These are phyloP conservation scores for Microctonus hyperodae DNA, from an alignment of 2,888 invertebrate species.

Conservation along the genomic window DNA sequence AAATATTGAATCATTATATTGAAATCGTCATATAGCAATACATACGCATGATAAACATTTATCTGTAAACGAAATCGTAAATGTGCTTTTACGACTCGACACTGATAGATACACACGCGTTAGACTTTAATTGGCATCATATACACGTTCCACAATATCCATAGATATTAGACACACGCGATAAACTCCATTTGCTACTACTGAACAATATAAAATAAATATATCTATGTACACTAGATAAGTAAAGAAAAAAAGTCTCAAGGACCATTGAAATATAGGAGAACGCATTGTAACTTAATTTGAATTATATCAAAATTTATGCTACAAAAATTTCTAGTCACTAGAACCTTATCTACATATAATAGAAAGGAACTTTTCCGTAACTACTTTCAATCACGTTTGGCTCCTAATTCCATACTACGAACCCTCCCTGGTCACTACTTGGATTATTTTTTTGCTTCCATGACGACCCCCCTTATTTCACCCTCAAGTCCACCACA, in stretches of 20 bases:
- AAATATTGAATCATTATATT: background rate
- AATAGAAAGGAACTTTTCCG: background rate
- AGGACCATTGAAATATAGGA: background rate
- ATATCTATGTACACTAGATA: background rate
- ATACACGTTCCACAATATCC: background rate
- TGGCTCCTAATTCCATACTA: background rate
- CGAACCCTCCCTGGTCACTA: background rate
- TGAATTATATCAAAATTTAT: background rate
- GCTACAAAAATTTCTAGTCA: background rate
- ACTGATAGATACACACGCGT: conserved; percentile 3
- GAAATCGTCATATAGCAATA: background rate
- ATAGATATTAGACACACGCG: background rate
- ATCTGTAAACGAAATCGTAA: conserved; percentile 14
- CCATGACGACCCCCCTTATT: background rate
- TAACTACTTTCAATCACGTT: conserved; percentile 2
- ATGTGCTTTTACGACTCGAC: conserved; percentile 17
- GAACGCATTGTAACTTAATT: background rate
- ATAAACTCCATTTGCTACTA: conserved; percentile 9
- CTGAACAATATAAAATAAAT: background rate
- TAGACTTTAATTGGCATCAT: conserved; percentile 17
- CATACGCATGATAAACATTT: conserved; percentile 25
- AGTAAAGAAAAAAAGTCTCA: background rate
- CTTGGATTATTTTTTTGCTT: background rate
- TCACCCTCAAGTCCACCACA: background rate
- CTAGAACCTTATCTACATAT: background rate